These are phyloP conservation scores for Rhagoletis pomonella DNA, from an alignment of 1,140 invertebrate species.

Conservation along the genomic window DNA sequence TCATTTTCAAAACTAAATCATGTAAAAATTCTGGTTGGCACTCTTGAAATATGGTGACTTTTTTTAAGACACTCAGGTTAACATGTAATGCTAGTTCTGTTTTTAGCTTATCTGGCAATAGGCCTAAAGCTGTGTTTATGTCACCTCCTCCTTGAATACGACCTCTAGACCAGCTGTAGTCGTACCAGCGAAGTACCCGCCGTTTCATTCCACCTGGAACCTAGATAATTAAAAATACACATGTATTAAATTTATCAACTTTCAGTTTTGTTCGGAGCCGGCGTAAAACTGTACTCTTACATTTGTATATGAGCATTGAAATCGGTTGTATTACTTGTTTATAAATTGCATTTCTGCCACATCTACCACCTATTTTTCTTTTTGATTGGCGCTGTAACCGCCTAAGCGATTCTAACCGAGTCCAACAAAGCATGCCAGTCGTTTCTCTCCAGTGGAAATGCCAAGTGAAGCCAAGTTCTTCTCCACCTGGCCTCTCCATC, in stretches of 20 bases:
- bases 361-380: too few relatives aligned
- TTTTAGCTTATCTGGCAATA: conserved; percentile 96
- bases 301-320: too few relatives aligned
- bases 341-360: too few relatives aligned
- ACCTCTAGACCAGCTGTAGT: conserved; percentile 98
- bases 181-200: conserved; percentile 95
- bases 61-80: conserved; percentile 95
- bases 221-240: conserved; percentile 64
- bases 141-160: conserved; percentile 95
- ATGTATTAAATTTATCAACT: background rate
- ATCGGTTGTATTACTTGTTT: too few relatives aligned
- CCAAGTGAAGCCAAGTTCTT: too few relatives aligned
- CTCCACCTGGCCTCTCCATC: too few relatives aligned
- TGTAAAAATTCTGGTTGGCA: conserved; percentile 98
- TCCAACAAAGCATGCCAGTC: too few relatives aligned
- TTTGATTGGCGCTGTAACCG: too few relatives aligned
- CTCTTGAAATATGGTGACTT: conserved; percentile 89
- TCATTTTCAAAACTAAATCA: conserved; percentile 98
- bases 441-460: too few relatives aligned
- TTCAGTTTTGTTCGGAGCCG: background rate
- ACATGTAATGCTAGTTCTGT: conserved; percentile 97
- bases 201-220: conserved; percentile 96
- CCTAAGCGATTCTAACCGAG: too few relatives aligned
- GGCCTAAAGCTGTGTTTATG: conserved; percentile 93
- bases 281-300: too few relatives aligned